phyloP scores from a whole-genome alignment of 2,113 vertebrate genomes.

The Leiothrix lutea region DNA sequence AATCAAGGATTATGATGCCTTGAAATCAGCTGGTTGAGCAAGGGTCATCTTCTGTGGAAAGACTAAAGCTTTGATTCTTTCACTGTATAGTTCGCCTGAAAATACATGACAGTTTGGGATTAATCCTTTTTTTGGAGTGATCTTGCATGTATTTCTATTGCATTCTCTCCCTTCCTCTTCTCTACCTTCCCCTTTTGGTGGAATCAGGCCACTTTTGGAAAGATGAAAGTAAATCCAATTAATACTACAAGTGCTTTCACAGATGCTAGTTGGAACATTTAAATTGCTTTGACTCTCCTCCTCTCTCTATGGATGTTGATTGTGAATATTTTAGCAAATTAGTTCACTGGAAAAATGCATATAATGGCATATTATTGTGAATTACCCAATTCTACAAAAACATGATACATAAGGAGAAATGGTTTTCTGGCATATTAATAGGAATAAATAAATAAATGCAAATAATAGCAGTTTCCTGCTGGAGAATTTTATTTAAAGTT shows the following conservation, averaged over 20 bases:
- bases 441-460: background rate
- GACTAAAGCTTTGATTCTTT: background rate
- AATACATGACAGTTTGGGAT: background rate
- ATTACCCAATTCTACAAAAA: background rate
- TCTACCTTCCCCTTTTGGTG: background rate
- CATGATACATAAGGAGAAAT: background rate
- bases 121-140: background rate
- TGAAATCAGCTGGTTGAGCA: background rate
- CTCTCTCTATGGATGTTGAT: background rate
- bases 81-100: background rate
- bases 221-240: background rate
- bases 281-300: background rate
- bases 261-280: background rate
- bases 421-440: background rate
- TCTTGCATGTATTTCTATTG: background rate
- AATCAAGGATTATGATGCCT: background rate
- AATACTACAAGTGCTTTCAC: background rate
- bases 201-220: background rate
- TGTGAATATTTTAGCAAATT: conserved; percentile 4
- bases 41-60: background rate
- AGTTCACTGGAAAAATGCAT: background rate
- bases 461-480: conserved; percentile 23
- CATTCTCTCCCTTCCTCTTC: background rate
- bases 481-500: conserved; percentile 55
- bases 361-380: background rate